Base-by-base conservation (phyloP, 92 coral and sea anemone species). In the Epizoanthus ramosus region DNA sequence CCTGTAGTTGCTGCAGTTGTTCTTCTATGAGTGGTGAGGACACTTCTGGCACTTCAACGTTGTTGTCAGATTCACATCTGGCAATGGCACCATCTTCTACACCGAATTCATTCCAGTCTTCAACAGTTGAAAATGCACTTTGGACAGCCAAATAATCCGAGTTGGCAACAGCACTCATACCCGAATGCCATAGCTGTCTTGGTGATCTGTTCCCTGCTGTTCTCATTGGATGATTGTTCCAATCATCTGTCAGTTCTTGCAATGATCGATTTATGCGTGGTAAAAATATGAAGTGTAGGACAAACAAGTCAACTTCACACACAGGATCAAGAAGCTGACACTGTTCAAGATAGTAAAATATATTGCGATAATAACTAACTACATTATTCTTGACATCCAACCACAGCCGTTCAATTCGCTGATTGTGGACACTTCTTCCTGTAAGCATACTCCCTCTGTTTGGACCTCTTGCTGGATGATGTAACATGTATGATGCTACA, bases 371-470 rank as follows among this genome's bases (percentile, higher is more conserved):
- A 57, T 65, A 82, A 58, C 56, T 18, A 17, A 90, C 91, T 53
- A 87, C 73, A 24, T 70, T 83, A n/a, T 45, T 87, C 79, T 90
- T 83, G 23, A 90, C 91, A 2, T 90, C 91, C 15, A 68, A 14
- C 88, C 90, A 87, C 2, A 86, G 88, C 4, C 85, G 68, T 89
- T n/a, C n/a, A n/a, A n/a, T n/a, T n/a, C n/a, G n/a, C n/a, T n/a
- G n/a, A n/a, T n/a, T n/a, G n/a, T n/a, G 89, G n/a, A 89, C 89
- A 43, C 83, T 70, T n/a, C 84, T 19, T 0, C 92, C 92, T 31
- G 87, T 89, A 5, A 89, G 52, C 87, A 89, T 80, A 64, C 88
- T 88, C n/a, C 88, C 91, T 84, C 91, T 37, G 66, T 84, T 85
- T 5, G 61, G 73, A 10, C 85, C 85, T 73, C 90, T 53, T 31